Evolutionary conservation across 2,113 vertebrate genomes (phyloP).

Genomic region (Clarias macrocephalus): DNA sequence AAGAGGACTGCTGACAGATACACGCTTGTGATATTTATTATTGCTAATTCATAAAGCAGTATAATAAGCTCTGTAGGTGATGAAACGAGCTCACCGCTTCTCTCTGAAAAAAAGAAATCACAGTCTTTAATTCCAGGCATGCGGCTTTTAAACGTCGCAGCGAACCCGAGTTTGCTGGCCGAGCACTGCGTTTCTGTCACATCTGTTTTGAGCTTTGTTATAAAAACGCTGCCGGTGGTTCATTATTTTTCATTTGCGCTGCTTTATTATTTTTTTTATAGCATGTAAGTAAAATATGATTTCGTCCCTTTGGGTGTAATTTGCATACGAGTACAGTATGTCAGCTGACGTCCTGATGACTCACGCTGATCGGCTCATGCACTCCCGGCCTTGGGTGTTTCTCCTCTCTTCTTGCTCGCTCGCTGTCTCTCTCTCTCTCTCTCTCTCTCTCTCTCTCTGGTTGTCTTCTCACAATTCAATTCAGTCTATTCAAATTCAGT

Average conservation of each 20-base stretch:
- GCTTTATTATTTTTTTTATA: constrained; percentile 26
- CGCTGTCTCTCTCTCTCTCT: not conserved
- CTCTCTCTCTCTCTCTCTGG: not conserved
- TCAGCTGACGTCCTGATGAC: constrained; percentile 15
- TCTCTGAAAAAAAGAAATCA: not conserved
- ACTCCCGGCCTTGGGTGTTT: constrained; percentile 9
- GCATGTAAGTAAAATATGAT: not conserved
- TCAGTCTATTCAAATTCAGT: not conserved
- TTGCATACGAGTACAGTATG: constrained; percentile 31
- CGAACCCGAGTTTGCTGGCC: not conserved
- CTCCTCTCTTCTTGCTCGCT: not conserved
- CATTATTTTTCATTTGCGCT: not conserved
- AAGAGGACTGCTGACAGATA: not conserved
- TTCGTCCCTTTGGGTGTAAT: constrained; percentile 14
- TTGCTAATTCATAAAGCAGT: not conserved
- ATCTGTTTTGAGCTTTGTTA: no score
- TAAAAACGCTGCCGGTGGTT: not conserved
- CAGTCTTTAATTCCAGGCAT: not conserved
- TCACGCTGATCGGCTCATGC: not conserved
- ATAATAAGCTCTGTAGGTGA: not conserved
- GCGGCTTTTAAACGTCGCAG: not conserved
- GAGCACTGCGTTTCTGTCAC: no score
- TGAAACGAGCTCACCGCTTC: not conserved
- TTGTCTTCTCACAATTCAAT: not conserved
- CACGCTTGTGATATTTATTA: not conserved